Evolutionary conservation across 2,113 vertebrate species (phyloP).

Genomic region (Ophthalmolycus amberensis): DNA sequence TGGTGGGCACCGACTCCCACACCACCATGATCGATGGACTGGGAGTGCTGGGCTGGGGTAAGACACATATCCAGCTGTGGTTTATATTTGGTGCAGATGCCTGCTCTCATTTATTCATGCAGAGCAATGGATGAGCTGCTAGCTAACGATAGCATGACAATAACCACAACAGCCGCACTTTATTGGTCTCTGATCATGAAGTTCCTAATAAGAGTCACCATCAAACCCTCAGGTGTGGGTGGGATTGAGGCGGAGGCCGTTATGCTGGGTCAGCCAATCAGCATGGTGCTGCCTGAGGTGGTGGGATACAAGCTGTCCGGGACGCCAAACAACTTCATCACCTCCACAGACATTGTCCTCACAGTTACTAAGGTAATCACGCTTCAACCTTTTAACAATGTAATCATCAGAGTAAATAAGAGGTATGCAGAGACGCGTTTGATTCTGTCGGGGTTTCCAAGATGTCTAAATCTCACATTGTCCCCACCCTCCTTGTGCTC

Average conservation of each 20-base stretch:
- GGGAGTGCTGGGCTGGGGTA: constrained; percentile 97
- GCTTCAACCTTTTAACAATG: neutral
- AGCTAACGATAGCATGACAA: neutral
- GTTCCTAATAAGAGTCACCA: accelerated
- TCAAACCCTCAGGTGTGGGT: constrained; percentile 88
- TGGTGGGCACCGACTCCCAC: constrained; percentile 98
- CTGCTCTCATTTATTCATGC: neutral
- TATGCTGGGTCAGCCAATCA: constrained; percentile 98
- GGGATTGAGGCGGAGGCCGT: constrained; percentile 98
- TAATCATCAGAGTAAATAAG: too few species aligned
- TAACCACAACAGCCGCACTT: neutral
- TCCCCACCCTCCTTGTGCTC: neutral
- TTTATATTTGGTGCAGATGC: neutral
- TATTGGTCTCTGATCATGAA: neutral
- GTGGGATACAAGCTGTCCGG: constrained; percentile 92
- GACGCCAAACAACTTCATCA: constrained; percentile 88
- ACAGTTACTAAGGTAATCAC: constrained; percentile 93
- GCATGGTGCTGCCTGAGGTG: constrained; percentile 97
- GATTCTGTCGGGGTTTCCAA: neutral
- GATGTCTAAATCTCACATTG: neutral
- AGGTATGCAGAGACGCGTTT: neutral
- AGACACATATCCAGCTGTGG: constrained; percentile 44
- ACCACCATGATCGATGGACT: constrained; percentile 98
- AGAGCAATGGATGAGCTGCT: neutral
- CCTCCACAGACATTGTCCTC: constrained; percentile 98